Conservation (phyloP, 2,797 vertebrate species). For the Enteromius afrohamiltoni region DNA sequence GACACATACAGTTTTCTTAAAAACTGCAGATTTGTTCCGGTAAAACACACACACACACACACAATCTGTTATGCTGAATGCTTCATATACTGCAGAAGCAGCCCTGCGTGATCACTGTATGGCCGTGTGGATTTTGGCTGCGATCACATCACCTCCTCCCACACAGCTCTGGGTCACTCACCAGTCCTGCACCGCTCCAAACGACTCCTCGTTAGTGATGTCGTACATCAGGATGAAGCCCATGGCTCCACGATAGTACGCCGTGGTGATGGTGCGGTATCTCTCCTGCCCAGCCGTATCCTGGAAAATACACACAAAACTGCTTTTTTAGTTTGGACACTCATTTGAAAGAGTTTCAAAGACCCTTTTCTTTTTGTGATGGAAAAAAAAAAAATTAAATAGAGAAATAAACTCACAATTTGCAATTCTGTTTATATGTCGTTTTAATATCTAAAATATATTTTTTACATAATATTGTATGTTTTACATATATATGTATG, state of each 20-base stretch:
- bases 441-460: too few species aligned
- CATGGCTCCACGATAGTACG: slow-evolving; percentile 87
- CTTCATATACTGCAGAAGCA: neutral
- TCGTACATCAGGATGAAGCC: slow-evolving; percentile 60
- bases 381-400: neutral
- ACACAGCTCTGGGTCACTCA: slow-evolving; percentile 67
- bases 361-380: neutral
- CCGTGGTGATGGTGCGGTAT: slow-evolving; percentile 86
- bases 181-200: slow-evolving; percentile 86
- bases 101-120: neutral
- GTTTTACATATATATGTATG: too few species aligned
- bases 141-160: neutral
- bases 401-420: neutral
- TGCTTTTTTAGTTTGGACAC: neutral
- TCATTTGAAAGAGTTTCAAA: neutral
- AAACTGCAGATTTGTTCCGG: slow-evolving; percentile 18
- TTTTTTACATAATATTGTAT: too few species aligned
- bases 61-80: slow-evolving; percentile 16
- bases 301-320: slow-evolving; percentile 23
- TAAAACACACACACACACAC: neutral
- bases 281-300: slow-evolving; percentile 67
- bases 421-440: too few species aligned
- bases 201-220: slow-evolving; percentile 69
- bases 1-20: slow-evolving; percentile 26
- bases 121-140: neutral